Evolutionary conservation across 2,888 invertebrate species (phyloP), one percentile per base, ranked within the genome.

Genomic region (Drosophila neutralis): DNA sequence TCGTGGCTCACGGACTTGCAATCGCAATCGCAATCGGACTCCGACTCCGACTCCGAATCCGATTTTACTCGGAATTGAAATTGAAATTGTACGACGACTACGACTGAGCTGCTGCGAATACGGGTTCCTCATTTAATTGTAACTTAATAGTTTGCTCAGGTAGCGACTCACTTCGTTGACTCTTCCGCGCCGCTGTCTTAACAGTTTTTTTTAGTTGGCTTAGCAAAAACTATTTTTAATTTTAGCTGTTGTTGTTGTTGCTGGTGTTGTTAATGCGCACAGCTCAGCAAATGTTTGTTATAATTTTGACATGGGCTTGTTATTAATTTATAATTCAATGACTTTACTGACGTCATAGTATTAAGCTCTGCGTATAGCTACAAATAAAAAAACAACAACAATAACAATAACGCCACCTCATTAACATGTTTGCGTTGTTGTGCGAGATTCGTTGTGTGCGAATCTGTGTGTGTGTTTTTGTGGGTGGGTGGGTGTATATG

Each of bases 311-410:
- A 81, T 61, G 56, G 68, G 72, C 70, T 88, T 70, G 70, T 74
- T 89, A 78, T 87, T 90, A 81, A 90, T 82, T 87, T 77, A 79
- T 87, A 79, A 77, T 77, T 87, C 87, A 87, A 87, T 87, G 87
- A 87, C 89, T 90, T 80, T 75, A 67, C 87, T 89, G 87, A 87
- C 87, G 87, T 87, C 89, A 89, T 68, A 85, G 88, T 87, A 78
- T 86, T 90, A 84, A 76, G 78, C 77, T 73, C 68, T 48, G 59
- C 73, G 31, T 51, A 42, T 29, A 62, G 48, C 57, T 60, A 31
- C 67, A 73, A 61, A 45, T 21, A 45, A 13, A 35, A 36, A 2
- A 31, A 18, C 40, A 68, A 42, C 36, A 7, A 53, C 29, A 29
- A 61, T 49, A 72, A 40, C 54, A 67, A 38, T 15, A 40, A 33